A percentile compares a stretch with the other conserved stretches of the same genome.
phyloP scores from a whole-genome alignment of 2,888 invertebrate species.

The Marronus borbonicus region DNA sequence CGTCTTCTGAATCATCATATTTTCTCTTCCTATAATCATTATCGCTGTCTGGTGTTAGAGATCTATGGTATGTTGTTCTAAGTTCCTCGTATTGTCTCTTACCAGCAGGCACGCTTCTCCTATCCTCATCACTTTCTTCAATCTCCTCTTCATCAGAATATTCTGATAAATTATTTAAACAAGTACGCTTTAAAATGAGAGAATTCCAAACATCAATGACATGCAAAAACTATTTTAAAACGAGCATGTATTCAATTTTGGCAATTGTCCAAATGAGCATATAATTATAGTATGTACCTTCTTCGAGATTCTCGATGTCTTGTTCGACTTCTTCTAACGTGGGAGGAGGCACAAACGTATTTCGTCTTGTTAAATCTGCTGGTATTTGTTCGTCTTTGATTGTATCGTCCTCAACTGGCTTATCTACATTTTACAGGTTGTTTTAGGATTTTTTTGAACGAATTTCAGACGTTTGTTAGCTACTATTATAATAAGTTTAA shows the following conservation, averaged over 20 bases:
- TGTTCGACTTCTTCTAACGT: conserved; percentile 66
- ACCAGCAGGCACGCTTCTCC: conserved; percentile 54
- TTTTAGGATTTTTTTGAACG: conserved; percentile 21
- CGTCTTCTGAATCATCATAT: conserved; percentile 41
- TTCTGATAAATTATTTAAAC: conserved; percentile 56
- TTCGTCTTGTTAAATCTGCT: conserved; percentile 68
- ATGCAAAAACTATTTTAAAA: conserved; percentile 10
- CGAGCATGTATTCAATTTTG: conserved; percentile 2
- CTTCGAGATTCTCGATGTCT: conserved; percentile 64
- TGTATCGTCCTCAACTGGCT: conserved; percentile 46
- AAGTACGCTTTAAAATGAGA: background rate
- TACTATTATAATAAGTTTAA: background rate
- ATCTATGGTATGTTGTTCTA: conserved; percentile 64
- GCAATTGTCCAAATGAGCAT: conserved; percentile 33
- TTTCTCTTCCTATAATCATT: conserved; percentile 32
- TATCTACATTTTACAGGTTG: conserved; percentile 48
- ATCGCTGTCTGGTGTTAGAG: conserved; percentile 63
- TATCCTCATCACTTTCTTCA: conserved; percentile 65
- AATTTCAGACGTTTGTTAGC: background rate
- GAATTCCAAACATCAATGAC: background rate
- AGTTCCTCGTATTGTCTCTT: conserved; percentile 66
- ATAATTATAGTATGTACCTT: conserved; percentile 60
- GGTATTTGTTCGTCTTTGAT: conserved; percentile 60
- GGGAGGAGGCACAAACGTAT: conserved; percentile 70
- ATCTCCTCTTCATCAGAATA: conserved; percentile 69